Percentiles rank a stretch among this genome's conserved stretches.
Conservation (phyloP, 2,888 invertebrate species). For the Hirtodrosophila duncani region DNA sequence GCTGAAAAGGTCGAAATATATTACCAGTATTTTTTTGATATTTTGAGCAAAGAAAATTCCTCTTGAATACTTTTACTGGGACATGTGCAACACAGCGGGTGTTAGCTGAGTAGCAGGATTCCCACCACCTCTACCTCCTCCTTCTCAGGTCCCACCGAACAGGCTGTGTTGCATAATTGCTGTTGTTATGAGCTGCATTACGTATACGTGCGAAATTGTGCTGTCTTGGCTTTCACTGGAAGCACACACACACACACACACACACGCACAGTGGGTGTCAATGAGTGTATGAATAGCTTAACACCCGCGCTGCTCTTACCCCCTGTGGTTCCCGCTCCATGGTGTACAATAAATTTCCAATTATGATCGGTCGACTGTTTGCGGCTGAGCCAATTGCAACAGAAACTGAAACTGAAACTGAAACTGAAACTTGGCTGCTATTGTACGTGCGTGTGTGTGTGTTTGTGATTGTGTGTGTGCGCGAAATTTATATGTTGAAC, state of each 20-base stretch:
- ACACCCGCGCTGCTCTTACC: constrained; percentile 15
- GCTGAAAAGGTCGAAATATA: too few relatives aligned
- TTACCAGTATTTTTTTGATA: too few relatives aligned
- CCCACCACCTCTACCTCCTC: neutral
- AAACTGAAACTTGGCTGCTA: too few relatives aligned
- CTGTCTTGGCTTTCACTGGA: too few relatives aligned
- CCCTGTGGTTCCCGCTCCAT: constrained; percentile 43
- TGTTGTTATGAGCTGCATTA: constrained; percentile 28
- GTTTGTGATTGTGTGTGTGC: constrained; percentile 9
- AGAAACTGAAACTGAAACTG: neutral
- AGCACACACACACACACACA: too few relatives aligned
- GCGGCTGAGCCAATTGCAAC: constrained; percentile 10
- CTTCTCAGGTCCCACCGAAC: neutral
- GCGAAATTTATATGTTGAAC: constrained; percentile 49
- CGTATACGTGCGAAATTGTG: constrained; percentile 30
- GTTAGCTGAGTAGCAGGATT: too few relatives aligned
- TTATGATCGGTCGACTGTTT: constrained; percentile 54
- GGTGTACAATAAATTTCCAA: constrained; percentile 71
- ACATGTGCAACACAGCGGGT: too few relatives aligned
- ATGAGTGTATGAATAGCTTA: too few relatives aligned
- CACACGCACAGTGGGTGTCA: constrained; percentile 15
- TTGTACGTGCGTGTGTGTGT: neutral
- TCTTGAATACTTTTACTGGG: too few relatives aligned
- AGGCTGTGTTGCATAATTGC: constrained; percentile 22
- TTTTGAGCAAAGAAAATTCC: too few relatives aligned